Evolutionary conservation across 92 coral and sea anemone genomes (phyloP).

Genomic region (Umimayanthus chanpuru): DNA sequence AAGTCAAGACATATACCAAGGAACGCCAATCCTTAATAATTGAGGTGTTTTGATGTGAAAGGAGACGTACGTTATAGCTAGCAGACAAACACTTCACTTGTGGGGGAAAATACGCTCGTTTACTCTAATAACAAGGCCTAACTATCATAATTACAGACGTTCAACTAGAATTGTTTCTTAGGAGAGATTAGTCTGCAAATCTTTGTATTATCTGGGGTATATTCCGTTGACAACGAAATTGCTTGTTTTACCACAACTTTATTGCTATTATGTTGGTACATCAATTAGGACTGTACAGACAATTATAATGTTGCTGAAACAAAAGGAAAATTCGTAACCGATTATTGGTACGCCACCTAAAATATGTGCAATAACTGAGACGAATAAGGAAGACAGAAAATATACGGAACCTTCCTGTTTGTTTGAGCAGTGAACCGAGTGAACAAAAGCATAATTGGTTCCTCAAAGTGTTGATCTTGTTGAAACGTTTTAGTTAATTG

Average conservation of each 20-base stretch:
- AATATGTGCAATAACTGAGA: not conserved
- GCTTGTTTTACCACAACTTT: not conserved
- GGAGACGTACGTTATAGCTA: not conserved
- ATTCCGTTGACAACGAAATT: not conserved
- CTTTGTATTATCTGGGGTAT: not conserved
- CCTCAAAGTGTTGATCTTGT: not conserved
- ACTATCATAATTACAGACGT: not conserved
- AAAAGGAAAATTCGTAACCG: too few relatives aligned
- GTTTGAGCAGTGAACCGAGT: not conserved
- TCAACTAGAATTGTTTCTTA: not conserved
- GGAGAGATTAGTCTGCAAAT: not conserved
- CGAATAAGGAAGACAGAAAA: too few relatives aligned
- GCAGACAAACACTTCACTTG: conserved; percentile 11
- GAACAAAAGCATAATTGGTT: not conserved
- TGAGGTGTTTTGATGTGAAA: not conserved
- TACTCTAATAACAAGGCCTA: not conserved
- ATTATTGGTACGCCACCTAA: too few relatives aligned
- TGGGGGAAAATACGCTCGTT: not conserved
- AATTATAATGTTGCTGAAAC: too few relatives aligned
- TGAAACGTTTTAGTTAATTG: conserved; percentile 18
- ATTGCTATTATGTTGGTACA: not conserved
- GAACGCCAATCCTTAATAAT: not conserved
- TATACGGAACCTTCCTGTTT: not conserved
- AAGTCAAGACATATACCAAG: not conserved
- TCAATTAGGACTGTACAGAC: not conserved